Percentiles rank a stretch among this genome's conserved stretches.
Conservation (phyloP, 2,113 vertebrate genomes). For the Tautogolabrus adspersus region DNA sequence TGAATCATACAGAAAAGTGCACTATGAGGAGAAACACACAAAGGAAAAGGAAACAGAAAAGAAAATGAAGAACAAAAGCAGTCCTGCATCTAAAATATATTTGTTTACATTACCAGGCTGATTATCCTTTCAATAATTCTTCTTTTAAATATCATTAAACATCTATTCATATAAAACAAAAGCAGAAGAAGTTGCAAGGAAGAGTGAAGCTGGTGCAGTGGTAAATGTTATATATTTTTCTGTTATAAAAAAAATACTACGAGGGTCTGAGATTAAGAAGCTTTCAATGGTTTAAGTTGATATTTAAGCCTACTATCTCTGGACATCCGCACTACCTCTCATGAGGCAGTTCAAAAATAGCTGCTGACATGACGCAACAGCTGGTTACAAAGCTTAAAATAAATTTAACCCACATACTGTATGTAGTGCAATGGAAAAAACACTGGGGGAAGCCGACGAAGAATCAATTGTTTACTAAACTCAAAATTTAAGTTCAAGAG, state of each 20-base stretch:
- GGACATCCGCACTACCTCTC: constrained; percentile 52
- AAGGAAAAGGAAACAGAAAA: constrained; percentile 58
- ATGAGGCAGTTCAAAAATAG: constrained; percentile 76
- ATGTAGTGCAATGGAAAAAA: constrained; percentile 43
- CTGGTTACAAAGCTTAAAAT: constrained; percentile 71
- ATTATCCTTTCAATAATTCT: constrained; percentile 25
- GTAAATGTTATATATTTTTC: background rate
- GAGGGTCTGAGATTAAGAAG: constrained; percentile 1
- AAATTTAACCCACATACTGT: constrained; percentile 58
- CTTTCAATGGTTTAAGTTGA: constrained; percentile 55
- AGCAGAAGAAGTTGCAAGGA: constrained; percentile 13
- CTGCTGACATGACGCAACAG: constrained; percentile 78
- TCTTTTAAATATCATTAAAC: constrained; percentile 19
- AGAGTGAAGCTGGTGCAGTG: constrained; percentile 3
- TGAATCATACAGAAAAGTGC: constrained; percentile 86
- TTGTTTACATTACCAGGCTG: constrained; percentile 42
- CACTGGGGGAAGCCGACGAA: constrained; percentile 33
- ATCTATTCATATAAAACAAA: constrained; percentile 50
- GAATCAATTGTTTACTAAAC: constrained; percentile 10
- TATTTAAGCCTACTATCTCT: constrained; percentile 63
- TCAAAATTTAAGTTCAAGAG: constrained; percentile 13
- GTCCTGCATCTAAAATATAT: constrained; percentile 56
- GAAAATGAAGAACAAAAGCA: constrained; percentile 61
- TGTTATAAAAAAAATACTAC: constrained; percentile 18
- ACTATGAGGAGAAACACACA: constrained; percentile 81